Percentiles rank a stretch among this genome's conserved stretches.
These are phyloP conservation scores for Anseranas semipalmata DNA, from an alignment of 2,113 vertebrate genomes.

Conservation along the genomic window DNA sequence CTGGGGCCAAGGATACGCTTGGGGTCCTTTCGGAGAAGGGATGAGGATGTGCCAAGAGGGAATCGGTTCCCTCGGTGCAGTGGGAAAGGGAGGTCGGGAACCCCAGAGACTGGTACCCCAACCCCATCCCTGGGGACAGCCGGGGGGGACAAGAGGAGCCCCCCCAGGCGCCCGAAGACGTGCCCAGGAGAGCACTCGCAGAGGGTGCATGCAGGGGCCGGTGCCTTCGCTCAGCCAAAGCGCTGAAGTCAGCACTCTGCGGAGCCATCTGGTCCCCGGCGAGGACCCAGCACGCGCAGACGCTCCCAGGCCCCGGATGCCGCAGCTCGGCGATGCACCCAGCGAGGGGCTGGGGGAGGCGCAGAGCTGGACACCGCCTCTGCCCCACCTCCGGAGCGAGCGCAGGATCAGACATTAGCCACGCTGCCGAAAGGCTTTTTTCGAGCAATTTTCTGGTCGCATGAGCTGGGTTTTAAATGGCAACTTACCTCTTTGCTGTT, in stretches of 20 bases:
- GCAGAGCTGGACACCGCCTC: neutral
- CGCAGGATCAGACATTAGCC: accelerated
- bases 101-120: neutral
- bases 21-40: neutral
- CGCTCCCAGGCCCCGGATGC: neutral
- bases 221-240: neutral
- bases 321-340: neutral
- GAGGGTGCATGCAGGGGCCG: neutral
- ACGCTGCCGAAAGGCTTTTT: neutral
- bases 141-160: neutral
- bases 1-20: neutral
- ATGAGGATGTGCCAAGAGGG: neutral
- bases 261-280: constrained; percentile 54
- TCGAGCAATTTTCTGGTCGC: neutral
- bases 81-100: neutral
- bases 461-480: neutral
- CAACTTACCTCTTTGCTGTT: neutral
- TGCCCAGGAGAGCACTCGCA: accelerated
- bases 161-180: neutral
- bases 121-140: neutral
- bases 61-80: neutral
- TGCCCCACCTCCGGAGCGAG: neutral
- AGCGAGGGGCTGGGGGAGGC: neutral
- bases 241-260: constrained; percentile 27
- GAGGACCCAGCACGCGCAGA: neutral